Percentiles rank a stretch among this genome's conserved stretches.
Evolutionary conservation across 1,140 invertebrate species (phyloP).

Genomic region (Drosophila jambulina): DNA sequence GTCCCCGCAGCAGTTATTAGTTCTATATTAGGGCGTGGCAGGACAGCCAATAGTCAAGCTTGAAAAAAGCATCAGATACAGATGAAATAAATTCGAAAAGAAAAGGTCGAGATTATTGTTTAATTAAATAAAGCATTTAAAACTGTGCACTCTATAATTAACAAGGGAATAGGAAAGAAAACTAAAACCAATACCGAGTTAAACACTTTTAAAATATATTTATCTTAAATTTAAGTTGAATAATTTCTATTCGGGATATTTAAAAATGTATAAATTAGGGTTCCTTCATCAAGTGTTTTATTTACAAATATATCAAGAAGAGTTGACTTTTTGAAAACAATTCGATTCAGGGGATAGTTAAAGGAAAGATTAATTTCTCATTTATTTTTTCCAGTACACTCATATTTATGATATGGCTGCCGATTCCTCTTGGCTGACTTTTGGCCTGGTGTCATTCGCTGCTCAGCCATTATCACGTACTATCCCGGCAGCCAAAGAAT

Average conservation of each 20-base stretch:
- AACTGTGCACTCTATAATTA: not conserved
- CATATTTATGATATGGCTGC: slow-evolving; percentile 63
- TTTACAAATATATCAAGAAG: too few species aligned
- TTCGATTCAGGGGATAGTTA: too few species aligned
- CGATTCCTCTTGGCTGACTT: slow-evolving; percentile 65
- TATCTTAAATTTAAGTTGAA: too few species aligned
- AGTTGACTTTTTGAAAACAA: too few species aligned
- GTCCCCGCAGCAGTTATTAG: slow-evolving; percentile 68
- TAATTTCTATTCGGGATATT: too few species aligned
- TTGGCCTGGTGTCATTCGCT: slow-evolving; percentile 76
- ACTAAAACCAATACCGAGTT: too few species aligned
- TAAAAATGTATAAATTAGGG: too few species aligned
- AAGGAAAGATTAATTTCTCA: too few species aligned
- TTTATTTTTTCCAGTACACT: slow-evolving; percentile 12
- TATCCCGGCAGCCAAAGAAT: slow-evolving; percentile 39
- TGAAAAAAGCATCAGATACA: not conserved
- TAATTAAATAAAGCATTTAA: not conserved
- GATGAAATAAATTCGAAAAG: not conserved
- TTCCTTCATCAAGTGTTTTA: too few species aligned
- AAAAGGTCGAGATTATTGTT: not conserved
- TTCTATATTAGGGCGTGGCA: slow-evolving; percentile 53
- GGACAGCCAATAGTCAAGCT: slow-evolving; percentile 3
- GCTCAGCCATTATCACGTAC: slow-evolving; percentile 80
- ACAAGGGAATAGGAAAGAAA: too few species aligned
- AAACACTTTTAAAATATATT: too few species aligned